Conservation (phyloP, 2,888 invertebrate species). For the Drosophila borborema region DNA sequence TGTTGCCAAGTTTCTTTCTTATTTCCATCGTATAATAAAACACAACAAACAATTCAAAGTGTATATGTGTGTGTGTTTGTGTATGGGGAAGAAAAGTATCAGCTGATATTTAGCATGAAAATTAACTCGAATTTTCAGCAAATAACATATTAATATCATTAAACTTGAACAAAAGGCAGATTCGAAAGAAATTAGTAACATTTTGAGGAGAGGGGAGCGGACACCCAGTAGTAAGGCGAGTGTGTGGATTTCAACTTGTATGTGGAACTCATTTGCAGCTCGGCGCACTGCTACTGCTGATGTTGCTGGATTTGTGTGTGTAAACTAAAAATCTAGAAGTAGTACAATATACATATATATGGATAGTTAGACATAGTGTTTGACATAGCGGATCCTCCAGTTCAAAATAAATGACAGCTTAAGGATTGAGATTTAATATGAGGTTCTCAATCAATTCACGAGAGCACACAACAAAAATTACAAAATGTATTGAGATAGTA, state of each 20-base stretch:
- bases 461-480: slow-evolving; percentile 55
- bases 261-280: slow-evolving; percentile 62
- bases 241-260: slow-evolving; percentile 36
- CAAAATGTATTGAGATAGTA: slow-evolving; percentile 55
- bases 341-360: slow-evolving; percentile 59
- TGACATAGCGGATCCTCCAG: slow-evolving; percentile 8
- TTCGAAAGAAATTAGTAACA: slow-evolving; percentile 67
- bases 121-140: slow-evolving; percentile 25
- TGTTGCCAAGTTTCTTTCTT: slow-evolving; percentile 28
- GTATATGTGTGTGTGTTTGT: slow-evolving; percentile 10
- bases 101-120: slow-evolving; percentile 26
- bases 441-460: slow-evolving; percentile 39
- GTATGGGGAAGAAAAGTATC: slow-evolving; percentile 1
- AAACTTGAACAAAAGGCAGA: slow-evolving; percentile 54
- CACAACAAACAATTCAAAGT: slow-evolving; percentile 37
- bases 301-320: slow-evolving; percentile 43
- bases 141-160: slow-evolving; percentile 62
- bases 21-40: slow-evolving; percentile 35
- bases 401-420: slow-evolving; percentile 23
- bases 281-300: slow-evolving; percentile 25
- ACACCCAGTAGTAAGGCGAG: slow-evolving; percentile 47
- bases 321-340: slow-evolving; percentile 77
- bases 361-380: slow-evolving; percentile 50
- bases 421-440: slow-evolving; percentile 38
- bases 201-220: slow-evolving; percentile 14